phyloP scores from a whole-genome alignment of 2,888 invertebrate species.

The Branchipolynoe longqiensis region DNA sequence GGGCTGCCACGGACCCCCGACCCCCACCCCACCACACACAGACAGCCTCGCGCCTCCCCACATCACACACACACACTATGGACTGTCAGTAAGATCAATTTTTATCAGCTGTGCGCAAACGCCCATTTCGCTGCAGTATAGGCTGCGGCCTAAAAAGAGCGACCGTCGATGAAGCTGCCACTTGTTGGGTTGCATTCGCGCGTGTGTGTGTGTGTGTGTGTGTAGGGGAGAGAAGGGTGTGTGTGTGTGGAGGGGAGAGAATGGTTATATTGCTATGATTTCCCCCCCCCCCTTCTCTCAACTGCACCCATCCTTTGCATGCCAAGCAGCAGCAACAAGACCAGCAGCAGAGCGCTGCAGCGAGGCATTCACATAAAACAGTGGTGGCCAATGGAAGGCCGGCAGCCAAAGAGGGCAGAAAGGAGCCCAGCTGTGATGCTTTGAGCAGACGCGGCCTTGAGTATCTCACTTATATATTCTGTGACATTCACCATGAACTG shows the following conservation, averaged over 20 bases:
- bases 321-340: not conserved
- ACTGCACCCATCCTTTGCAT: not conserved
- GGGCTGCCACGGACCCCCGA: not conserved
- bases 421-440: too few relatives aligned
- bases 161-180: constrained; percentile 10
- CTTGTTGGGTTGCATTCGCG: constrained; percentile 29
- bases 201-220: too few relatives aligned
- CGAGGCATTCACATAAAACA: constrained; percentile 28
- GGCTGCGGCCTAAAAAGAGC: constrained; percentile 32
- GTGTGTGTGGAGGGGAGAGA: too few relatives aligned
- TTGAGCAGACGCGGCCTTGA: too few relatives aligned
- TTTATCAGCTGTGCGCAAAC: constrained; percentile 29
- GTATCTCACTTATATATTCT: too few relatives aligned
- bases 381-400: constrained; percentile 38
- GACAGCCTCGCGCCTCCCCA: not conserved
- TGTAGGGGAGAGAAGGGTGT: too few relatives aligned
- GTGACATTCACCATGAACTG: too few relatives aligned
- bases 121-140: not conserved
- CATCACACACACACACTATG: too few relatives aligned
- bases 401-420: too few relatives aligned
- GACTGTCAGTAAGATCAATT: too few relatives aligned
- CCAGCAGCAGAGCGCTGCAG: too few relatives aligned
- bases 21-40: not conserved
- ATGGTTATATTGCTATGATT: too few relatives aligned
- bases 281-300: not conserved